Evolutionary conservation across 1,140 invertebrate species (phyloP).

Genomic region (Leguminivora glycinivorella): DNA sequence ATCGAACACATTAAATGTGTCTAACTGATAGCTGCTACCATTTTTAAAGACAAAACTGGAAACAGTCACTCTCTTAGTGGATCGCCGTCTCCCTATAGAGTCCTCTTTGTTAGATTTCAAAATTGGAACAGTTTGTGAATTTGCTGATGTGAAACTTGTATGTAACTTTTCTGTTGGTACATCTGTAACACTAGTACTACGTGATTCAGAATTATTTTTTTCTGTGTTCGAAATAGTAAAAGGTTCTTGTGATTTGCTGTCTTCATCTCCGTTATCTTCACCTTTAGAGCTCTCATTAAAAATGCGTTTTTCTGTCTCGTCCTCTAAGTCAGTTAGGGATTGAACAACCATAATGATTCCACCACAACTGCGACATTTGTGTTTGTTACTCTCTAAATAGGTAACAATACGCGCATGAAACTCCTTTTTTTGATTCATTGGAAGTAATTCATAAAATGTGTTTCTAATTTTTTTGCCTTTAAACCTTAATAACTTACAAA

Average conservation of each 20-base stretch:
- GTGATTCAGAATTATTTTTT: background rate
- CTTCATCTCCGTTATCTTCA: constrained; percentile 30
- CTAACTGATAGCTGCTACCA: constrained; percentile 40
- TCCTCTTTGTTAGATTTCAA: constrained; percentile 36
- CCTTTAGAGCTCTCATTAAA: constrained; percentile 15
- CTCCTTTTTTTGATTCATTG: constrained; percentile 77
- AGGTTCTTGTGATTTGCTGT: constrained; percentile 30
- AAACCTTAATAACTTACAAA: constrained; percentile 78
- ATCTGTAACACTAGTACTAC: background rate
- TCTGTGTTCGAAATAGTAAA: constrained; percentile 15
- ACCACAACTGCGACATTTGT: constrained; percentile 72
- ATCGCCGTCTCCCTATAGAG: constrained; percentile 32
- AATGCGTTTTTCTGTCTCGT: constrained; percentile 8
- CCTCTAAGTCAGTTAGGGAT: constrained; percentile 47
- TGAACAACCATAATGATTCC: constrained; percentile 64
- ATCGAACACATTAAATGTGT: constrained; percentile 49
- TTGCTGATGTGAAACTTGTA: background rate
- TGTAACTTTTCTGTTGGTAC: background rate
- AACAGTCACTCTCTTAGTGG: constrained; percentile 61
- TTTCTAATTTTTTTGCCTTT: constrained; percentile 68
- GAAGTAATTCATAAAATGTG: constrained; percentile 76
- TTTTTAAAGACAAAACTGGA: constrained; percentile 46
- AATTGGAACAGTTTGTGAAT: constrained; percentile 35
- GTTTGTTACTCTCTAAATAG: constrained; percentile 71
- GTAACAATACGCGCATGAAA: constrained; percentile 75